Conservation (phyloP, 2,888 invertebrate genomes). For the Pristionchus exspectatus region DNA sequence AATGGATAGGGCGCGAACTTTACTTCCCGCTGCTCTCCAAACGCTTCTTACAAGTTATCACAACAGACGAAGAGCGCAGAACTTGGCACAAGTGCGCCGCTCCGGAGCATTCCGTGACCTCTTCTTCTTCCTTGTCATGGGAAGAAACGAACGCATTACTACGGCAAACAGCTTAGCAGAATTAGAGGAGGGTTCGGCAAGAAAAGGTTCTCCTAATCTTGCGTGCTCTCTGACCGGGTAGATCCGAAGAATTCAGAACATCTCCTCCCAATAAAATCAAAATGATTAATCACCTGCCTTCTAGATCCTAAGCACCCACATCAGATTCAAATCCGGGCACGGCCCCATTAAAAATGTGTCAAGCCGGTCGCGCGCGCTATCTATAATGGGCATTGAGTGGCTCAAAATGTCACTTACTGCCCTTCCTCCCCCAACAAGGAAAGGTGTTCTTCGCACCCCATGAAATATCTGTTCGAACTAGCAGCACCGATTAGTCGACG, state of each 20-base stretch:
- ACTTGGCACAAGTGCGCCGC: conserved; percentile 13
- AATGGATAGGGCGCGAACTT: background rate
- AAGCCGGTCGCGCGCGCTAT: background rate
- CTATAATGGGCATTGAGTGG: conserved; percentile 10
- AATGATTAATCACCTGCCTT: background rate
- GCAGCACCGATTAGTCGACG: background rate
- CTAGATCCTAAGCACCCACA: background rate
- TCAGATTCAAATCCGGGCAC: conserved; percentile 30
- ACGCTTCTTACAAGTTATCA: conserved; percentile 33
- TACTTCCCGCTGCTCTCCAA: background rate
- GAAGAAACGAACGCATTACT: background rate
- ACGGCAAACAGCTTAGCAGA: background rate
- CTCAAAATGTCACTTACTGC: background rate
- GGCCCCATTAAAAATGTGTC: conserved; percentile 18
- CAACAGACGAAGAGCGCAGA: background rate
- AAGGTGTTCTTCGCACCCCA: background rate
- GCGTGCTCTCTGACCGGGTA: background rate
- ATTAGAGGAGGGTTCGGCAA: background rate
- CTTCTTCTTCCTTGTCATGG: background rate
- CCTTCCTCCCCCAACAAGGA: background rate
- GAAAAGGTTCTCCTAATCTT: background rate
- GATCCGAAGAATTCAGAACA: background rate
- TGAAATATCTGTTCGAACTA: background rate
- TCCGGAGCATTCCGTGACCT: background rate
- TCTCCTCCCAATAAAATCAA: background rate